Evolutionary conservation across 2,113 vertebrate species (phyloP), one percentile per base, ranked within the genome.

Genomic region (Chrysochloris asiatica): DNA sequence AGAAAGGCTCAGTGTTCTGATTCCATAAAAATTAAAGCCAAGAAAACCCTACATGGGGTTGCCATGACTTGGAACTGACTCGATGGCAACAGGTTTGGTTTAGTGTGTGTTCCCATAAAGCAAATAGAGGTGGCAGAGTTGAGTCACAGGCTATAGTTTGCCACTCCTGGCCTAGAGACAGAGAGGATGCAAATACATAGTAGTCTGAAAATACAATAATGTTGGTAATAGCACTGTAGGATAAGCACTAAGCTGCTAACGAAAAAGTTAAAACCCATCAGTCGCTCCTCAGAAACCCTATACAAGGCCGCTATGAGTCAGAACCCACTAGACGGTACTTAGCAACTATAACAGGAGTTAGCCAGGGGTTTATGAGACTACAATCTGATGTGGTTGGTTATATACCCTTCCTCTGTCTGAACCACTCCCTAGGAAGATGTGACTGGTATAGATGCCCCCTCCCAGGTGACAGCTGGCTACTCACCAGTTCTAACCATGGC

Each of bases 401-500:
- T 38, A 11, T 2, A 54, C 9, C 41, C 43, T n/a, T 43, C 61
- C 6, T 14, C n/a, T 85, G 19, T 14, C n/a, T 85, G 19, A 76
- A 36, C 14, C 30, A 84, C 12, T 7, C n/a, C 43, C 8, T 6
- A 4, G 22, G 9, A 54, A 8, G 67, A 8, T 21, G 65, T 28
- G 43, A 47, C 45, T 38, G 19, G 36, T 9, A 33, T 0, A 52
- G 56, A 1, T 4, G 22, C 14, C 12, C 54, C 54, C 38, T 9
- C 28, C 36, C 48, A 61, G 43, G 24, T 1, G 7, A 80, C 3
- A 26, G 47, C 17, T 21, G 24, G 33, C 86, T 4, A 78, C 98
- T 99, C 90, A 99, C 99, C 99, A 99, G 98, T 96, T 99, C 99
- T 92, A 99, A 97, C 99, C 99, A 99, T 0, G 99, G 99, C 95